phyloP scores from a whole-genome alignment of 2,888 invertebrate genomes.

The Malthinus seriepunctatus region DNA sequence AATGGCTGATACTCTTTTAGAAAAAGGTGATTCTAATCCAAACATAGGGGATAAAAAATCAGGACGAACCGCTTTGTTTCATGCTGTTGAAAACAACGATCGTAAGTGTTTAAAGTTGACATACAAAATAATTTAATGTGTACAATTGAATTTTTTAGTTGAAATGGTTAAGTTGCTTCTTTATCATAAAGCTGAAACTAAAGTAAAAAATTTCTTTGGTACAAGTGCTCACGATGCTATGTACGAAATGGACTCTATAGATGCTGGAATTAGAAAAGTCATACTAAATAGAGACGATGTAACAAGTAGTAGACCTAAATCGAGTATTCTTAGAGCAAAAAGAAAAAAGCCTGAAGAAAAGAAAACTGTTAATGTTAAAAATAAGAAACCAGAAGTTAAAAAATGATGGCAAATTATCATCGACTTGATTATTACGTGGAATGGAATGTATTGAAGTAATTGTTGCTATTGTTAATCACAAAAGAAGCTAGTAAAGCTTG shows the following conservation, averaged over 20 bases:
- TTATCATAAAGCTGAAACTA: constrained; percentile 54
- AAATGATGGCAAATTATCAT: too few relatives aligned
- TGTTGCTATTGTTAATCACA: too few relatives aligned
- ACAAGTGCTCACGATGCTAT: constrained; percentile 55
- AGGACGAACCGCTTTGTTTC: constrained; percentile 58
- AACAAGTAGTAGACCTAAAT: not conserved
- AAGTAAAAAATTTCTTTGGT: constrained; percentile 55
- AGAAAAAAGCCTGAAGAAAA: too few relatives aligned
- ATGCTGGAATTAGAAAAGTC: constrained; percentile 19
- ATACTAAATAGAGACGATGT: constrained; percentile 3
- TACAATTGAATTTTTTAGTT: constrained; percentile 42
- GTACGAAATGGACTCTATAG: constrained; percentile 51
- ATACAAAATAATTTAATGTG: not conserved
- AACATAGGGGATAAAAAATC: constrained; percentile 54
- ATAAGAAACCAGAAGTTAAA: too few relatives aligned
- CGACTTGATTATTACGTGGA: too few relatives aligned
- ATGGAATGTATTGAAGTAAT: too few relatives aligned
- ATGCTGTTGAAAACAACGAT: constrained; percentile 53
- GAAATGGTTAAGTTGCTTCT: constrained; percentile 55
- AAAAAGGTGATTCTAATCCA: constrained; percentile 42
- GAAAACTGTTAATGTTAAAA: not conserved
- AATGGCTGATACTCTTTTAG: constrained; percentile 49
- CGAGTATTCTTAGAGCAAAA: not conserved
- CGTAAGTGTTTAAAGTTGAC: constrained; percentile 42
- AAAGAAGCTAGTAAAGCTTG: too few relatives aligned